Base-by-base conservation (phyloP, 2,113 vertebrate genomes). In the Struthio camelus region DNA sequence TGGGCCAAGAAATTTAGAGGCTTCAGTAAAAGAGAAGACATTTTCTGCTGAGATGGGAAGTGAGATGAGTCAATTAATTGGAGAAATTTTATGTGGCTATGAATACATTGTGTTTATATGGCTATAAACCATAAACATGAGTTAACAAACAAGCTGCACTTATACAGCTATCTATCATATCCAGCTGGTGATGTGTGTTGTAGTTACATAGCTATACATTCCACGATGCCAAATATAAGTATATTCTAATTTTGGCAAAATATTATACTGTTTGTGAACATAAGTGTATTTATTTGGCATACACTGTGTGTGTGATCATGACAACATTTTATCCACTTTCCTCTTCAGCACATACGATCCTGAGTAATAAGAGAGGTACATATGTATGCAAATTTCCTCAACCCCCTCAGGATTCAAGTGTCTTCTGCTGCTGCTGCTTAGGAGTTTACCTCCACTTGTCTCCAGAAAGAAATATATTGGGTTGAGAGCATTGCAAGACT, bases 41-140 rank as follows among this genome's bases (percentile, higher is more conserved):
- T 93, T 96, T 95, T 97, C 78, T 94, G 75, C 95, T 87, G 81
- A 94, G 89, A 94, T 89, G 48, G 58, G 89, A 80, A 94, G 89
- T 5, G 64, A 91, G 83, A 92, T 80, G 82, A 90, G 92, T 67
- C 80, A 93, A 90, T 96, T 93, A 96, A 83, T 30, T 69, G 50
- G 36, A 90, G 80, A 90, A 50, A 77, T 92, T 96, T 96, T 93
- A 83, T 91, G 27, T 42, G 46, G 19, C 77, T 85, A 32, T 78
- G 86, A 90, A 90, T 83, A 53, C 32, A 1, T 19, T 50, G 53
- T 87, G 66, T 87, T 95, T 93, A 84, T 93, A 30, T 19, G 66
- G 51, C 32, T 44, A 91, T 93, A 77, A 61, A 93, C 78, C 34
- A 11, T 65, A 76, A 87, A n/a, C 32, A 80, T 38, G 58, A 94